Percentiles rank a stretch among this genome's conserved stretches.
phyloP scores from a whole-genome alignment of 2,888 invertebrate species.

The Apodemia mormo region DNA sequence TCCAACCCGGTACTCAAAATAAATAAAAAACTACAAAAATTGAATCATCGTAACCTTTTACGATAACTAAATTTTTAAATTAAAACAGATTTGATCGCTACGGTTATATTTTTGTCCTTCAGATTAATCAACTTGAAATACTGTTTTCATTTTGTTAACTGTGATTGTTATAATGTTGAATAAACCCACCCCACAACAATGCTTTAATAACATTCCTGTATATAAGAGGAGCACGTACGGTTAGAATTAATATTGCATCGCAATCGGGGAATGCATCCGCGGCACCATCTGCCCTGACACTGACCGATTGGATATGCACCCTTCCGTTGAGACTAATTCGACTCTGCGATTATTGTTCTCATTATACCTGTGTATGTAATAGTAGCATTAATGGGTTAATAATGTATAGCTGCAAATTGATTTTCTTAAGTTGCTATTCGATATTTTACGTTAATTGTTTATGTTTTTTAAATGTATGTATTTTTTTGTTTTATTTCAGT shows the following conservation, averaged over 20 bases:
- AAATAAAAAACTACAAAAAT: too few species aligned
- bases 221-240: constrained; percentile 25
- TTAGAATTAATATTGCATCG: constrained; percentile 67
- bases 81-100: too few species aligned
- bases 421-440: not conserved
- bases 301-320: constrained; percentile 76
- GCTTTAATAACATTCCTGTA: constrained; percentile 14
- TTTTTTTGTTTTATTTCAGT: too few species aligned
- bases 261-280: constrained; percentile 68
- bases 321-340: constrained; percentile 52
- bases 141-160: too few species aligned
- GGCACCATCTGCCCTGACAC: constrained; percentile 63
- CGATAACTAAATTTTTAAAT: too few species aligned
- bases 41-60: too few species aligned
- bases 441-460: too few species aligned
- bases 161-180: not conserved
- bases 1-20: too few species aligned
- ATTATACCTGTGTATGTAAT: constrained; percentile 20
- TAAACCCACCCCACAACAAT: constrained; percentile 18
- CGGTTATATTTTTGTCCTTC: too few species aligned
- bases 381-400: constrained; percentile 4
- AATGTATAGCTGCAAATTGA: not conserved
- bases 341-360: constrained; percentile 38
- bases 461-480: too few species aligned
- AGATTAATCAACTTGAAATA: too few species aligned